Evolutionary conservation across 2,797 vertebrate genomes (phyloP).

Genomic region (Schizothorax lantsangensis): DNA sequence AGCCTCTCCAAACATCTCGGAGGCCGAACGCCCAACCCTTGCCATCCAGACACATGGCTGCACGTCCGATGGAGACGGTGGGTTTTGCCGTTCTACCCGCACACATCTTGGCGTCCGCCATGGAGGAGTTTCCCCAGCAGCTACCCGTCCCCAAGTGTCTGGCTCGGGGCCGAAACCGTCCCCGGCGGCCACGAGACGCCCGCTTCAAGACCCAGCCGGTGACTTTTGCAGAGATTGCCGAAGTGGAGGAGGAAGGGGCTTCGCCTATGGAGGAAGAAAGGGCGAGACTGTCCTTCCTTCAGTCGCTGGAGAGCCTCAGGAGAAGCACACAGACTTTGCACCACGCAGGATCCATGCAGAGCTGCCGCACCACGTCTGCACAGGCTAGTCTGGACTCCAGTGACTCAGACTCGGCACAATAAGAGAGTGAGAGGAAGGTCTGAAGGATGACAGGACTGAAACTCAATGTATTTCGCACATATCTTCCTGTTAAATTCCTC

Average conservation of each 20-base stretch:
- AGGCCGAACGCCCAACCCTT: slow-evolving; percentile 41
- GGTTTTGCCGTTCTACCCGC: slow-evolving; percentile 86
- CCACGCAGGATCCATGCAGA: slow-evolving; percentile 61
- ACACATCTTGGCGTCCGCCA: slow-evolving; percentile 83
- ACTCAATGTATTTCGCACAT: slow-evolving; percentile 46
- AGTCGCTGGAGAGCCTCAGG: slow-evolving; percentile 94
- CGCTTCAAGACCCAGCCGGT: slow-evolving; percentile 99
- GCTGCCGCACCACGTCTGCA: slow-evolving; percentile 73
- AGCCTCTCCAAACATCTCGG: slow-evolving; percentile 42
- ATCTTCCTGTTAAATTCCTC: slow-evolving; percentile 50
- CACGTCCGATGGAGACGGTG: slow-evolving; percentile 85
- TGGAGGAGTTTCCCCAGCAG: slow-evolving; percentile 93
- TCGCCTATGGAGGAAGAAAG: slow-evolving; percentile 94
- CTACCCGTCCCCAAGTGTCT: slow-evolving; percentile 82
- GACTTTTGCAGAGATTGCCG: slow-evolving; percentile 97
- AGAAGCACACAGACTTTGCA: slow-evolving; percentile 91
- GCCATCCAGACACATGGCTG: slow-evolving; percentile 75
- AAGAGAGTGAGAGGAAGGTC: slow-evolving; percentile 61
- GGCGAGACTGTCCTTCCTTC: slow-evolving; percentile 92
- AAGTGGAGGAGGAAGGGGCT: slow-evolving; percentile 96
- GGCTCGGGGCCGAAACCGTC: slow-evolving; percentile 81
- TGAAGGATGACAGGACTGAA: slow-evolving; percentile 45
- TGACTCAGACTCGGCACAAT: slow-evolving; percentile 93
- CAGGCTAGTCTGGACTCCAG: slow-evolving; percentile 93
- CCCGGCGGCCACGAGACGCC: slow-evolving; percentile 86